Base-by-base conservation (phyloP, 2,113 vertebrate species). In the Alces alces region DNA sequence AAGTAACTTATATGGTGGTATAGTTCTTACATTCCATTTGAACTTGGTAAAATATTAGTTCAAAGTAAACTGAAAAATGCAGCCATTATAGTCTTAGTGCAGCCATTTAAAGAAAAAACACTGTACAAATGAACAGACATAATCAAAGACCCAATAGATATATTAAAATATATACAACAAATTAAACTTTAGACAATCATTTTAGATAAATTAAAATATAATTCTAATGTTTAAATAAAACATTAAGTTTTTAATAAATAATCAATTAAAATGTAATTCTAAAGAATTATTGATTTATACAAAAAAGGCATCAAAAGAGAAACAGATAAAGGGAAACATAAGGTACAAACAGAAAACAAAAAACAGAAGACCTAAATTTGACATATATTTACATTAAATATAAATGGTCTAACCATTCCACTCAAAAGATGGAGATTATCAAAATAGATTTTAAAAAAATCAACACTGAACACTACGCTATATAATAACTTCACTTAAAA, bases 131-230 rank as follows among this genome's bases (percentile, higher is more conserved):
- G 64, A 70, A 70, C n/a, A 88, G 27, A 80, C 33, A 91, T 5
- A 89, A 15, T 55, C 2, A 83, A 92, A 96, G 91, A 79, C 2
- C 12, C 39, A 86, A 70, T 7, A 93, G 25, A 64, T 55, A 55
- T 47, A 82, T 36, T 82, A 83, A 93, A 84, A 84, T 85, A 12
- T 50, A 60, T 27, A 57, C 27, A 89, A 86, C 19, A 88, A 86
- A 60, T 87, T 52, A 93, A 92, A 93, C 93, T 47, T 7, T 15
- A 52, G 50, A 54, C 36, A 73, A 87, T n/a, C 3, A 73, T 12
- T 73, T 91, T 47, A 96, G 70, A 66, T 33, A 96, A 80, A 86
- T 47, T 27, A 89, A 96, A 85, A 93, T 85, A 28, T 66, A 86
- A 93, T 57, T 86, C 30, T 80, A 39, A 79, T 57, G 86, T 79